These are phyloP conservation scores for Orthosia gracilis DNA, from an alignment of 2,888 invertebrate genomes.

Conservation along the genomic window DNA sequence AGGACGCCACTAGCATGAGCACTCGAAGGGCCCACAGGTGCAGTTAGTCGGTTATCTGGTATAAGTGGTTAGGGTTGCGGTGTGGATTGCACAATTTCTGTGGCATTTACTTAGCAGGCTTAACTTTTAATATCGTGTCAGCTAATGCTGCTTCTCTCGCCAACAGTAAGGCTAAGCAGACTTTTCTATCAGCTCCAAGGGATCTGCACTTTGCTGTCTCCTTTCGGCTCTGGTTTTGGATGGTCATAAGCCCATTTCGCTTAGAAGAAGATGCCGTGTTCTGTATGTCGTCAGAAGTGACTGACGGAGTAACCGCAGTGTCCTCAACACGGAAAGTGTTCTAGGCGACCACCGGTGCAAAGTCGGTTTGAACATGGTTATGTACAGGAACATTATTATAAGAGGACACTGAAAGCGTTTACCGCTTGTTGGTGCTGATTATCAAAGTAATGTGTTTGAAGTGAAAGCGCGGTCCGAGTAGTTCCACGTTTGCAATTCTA, in stretches of 20 bases:
- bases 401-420: conserved; percentile 77
- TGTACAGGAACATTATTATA: no score
- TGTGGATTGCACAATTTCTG: conserved; percentile 80
- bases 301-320: no score
- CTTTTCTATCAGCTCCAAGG: conserved; percentile 94
- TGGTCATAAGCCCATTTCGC: conserved; percentile 99
- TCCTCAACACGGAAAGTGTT: no score
- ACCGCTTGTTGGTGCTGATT: conserved; percentile 78
- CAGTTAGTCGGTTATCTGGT: conserved; percentile 93
- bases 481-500: no score
- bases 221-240: no score
- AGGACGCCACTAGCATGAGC: conserved; percentile 92
- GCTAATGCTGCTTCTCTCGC: conserved; percentile 95
- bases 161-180: conserved; percentile 94
- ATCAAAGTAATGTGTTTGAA: conserved; percentile 81
- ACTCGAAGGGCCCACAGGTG: conserved; percentile 94
- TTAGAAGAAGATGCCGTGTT: conserved; percentile 98
- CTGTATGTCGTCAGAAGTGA: conserved; percentile 99
- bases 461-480: conserved; percentile 84
- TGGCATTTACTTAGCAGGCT: conserved; percentile 83
- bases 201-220: no score
- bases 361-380: no score
- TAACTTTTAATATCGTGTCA: conserved; percentile 91
- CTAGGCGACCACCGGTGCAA: no score
- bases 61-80: conserved; percentile 92